These are phyloP conservation scores for Conomelus anceps DNA, from an alignment of 2,888 invertebrate species.

Conservation along the genomic window DNA sequence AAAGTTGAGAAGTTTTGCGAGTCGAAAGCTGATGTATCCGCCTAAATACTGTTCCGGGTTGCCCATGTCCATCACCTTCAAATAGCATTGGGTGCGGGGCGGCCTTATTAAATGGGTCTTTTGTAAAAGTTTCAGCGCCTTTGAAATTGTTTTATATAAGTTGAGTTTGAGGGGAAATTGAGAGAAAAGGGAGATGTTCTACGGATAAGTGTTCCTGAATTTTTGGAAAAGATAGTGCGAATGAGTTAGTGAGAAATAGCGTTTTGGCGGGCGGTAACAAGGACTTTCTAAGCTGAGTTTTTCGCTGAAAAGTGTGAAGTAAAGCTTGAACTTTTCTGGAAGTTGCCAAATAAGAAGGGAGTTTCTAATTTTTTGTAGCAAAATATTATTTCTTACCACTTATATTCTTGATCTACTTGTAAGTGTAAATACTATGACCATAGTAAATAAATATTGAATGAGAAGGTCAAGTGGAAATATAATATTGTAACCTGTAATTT, in stretches of 20 bases:
- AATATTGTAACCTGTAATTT: no score
- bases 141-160: not conserved
- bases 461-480: no score
- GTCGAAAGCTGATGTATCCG: no score
- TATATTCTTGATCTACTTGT: no score
- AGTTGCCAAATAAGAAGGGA: not conserved
- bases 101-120: no score
- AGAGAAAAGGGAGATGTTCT: not conserved
- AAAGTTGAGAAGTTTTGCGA: no score
- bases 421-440: no score
- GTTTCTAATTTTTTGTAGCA: not conserved
- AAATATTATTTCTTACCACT: no score
- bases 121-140: not conserved
- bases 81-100: no score
- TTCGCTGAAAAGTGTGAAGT: not conserved
- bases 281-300: not conserved
- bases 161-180: not conserved
- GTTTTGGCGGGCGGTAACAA: not conserved
- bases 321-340: not conserved
- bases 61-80: not conserved
- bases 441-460: no score
- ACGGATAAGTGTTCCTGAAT: not conserved
- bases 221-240: not conserved
- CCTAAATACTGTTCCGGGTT: not conserved
- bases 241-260: not conserved